These are phyloP conservation scores for Lordiphosa clarofinis DNA, from an alignment of 1,140 invertebrate genomes.

Conservation along the genomic window DNA sequence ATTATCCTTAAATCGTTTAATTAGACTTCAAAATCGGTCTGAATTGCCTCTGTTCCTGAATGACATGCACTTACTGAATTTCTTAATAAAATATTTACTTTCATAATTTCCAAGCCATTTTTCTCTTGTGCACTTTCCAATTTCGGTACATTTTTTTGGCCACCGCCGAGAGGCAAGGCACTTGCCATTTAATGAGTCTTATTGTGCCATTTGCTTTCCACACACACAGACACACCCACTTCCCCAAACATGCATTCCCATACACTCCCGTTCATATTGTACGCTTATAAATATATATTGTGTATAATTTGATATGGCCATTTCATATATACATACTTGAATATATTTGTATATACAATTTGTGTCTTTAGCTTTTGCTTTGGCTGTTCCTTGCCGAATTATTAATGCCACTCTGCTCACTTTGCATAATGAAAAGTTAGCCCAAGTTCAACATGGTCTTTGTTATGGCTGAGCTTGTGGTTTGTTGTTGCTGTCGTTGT, in stretches of 20 bases:
- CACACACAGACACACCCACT: neutral
- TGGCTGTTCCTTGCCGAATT: conserved; percentile 26
- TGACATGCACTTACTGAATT: too few species aligned
- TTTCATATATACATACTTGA: conserved; percentile 21
- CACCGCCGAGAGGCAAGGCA: neutral
- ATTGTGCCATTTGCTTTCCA: conserved; percentile 5
- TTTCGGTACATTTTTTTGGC: neutral
- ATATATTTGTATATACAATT: conserved; percentile 14
- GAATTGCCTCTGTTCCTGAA: too few species aligned
- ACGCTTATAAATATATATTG: conserved; percentile 9
- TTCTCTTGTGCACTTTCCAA: neutral
- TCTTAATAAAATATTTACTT: neutral
- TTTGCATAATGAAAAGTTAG: conserved; percentile 66
- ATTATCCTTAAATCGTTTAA: too few species aligned
- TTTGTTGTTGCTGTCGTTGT: conserved; percentile 18
- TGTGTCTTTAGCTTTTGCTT: conserved; percentile 27
- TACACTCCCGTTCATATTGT: neutral
- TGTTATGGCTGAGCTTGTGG: conserved; percentile 22
- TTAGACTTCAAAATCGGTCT: too few species aligned
- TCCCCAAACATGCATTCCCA: neutral
- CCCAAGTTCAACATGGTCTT: conserved; percentile 37
- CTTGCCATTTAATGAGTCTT: conserved; percentile 14
- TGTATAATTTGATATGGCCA: conserved; percentile 35
- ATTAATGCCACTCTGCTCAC: conserved; percentile 50
- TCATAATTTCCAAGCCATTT: neutral